These are phyloP conservation scores for Pedetes capensis DNA, from an alignment of 2,113 vertebrate genomes.

Conservation along the genomic window DNA sequence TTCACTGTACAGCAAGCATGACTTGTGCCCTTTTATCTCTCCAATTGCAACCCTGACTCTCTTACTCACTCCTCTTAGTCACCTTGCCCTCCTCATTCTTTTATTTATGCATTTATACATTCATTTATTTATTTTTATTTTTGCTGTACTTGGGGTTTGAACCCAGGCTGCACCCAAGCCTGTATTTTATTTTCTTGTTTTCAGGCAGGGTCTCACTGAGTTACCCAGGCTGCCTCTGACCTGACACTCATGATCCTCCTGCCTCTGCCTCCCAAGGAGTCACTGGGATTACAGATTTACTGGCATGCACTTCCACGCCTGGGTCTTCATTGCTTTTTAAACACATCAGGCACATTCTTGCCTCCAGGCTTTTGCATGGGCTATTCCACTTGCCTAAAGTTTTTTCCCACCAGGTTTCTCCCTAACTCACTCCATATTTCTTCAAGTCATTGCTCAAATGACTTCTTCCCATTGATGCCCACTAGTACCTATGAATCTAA, in stretches of 20 bases:
- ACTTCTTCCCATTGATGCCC: background rate
- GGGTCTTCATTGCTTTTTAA: background rate
- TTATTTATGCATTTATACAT: too few relatives aligned
- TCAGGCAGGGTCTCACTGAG: too few relatives aligned
- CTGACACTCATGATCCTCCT: too few relatives aligned
- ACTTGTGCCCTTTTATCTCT: background rate
- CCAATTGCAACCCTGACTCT: fast-evolving
- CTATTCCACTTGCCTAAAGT: background rate
- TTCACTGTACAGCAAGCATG: background rate
- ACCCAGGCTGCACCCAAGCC: too few relatives aligned
- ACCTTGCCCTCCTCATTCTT: background rate
- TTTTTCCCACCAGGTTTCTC: background rate
- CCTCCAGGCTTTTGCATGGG: background rate
- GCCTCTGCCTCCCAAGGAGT: too few relatives aligned
- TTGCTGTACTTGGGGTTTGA: too few relatives aligned
- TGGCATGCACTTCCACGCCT: too few relatives aligned
- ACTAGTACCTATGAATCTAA: background rate
- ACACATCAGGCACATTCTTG: background rate
- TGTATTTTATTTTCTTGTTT: too few relatives aligned
- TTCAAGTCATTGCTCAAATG: background rate
- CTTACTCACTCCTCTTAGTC: background rate
- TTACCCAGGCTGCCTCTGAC: too few relatives aligned
- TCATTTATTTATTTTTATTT: too few relatives aligned
- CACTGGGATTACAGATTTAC: too few relatives aligned
- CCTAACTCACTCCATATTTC: background rate